These are phyloP conservation scores for Nyleta sp. DNA, from an alignment of 2,888 invertebrate genomes.

Conservation along the genomic window DNA sequence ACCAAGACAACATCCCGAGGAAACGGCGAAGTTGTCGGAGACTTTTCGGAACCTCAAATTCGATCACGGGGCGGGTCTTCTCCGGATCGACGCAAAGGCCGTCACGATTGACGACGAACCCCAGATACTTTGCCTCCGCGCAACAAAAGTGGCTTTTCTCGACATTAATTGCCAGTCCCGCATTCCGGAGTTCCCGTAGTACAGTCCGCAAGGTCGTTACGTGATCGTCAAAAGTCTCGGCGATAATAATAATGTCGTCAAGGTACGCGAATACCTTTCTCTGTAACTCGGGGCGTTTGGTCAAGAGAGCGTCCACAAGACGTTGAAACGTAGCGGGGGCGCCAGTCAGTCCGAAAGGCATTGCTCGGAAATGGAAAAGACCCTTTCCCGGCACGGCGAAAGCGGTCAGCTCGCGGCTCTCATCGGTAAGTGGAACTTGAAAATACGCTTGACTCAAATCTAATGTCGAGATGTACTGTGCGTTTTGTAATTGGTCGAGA, in stretches of 20 bases:
- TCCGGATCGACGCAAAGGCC: background rate
- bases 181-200: conserved; percentile 1
- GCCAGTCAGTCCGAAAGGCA: conserved; percentile 26
- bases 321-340: conserved; percentile 64
- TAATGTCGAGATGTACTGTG: conserved; percentile 34
- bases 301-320: conserved; percentile 38
- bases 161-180: conserved; percentile 17
- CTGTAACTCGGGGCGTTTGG: background rate
- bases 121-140: conserved; percentile 24
- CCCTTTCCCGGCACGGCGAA: conserved; percentile 51
- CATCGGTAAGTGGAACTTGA: conserved; percentile 54
- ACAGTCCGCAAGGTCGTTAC: conserved; percentile 27
- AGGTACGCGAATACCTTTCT: conserved; percentile 39
- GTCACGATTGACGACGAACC: background rate
- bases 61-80: background rate
- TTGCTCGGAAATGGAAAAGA: conserved; percentile 42
- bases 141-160: conserved; percentile 36
- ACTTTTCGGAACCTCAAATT: background rate
- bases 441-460: conserved; percentile 41
- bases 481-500: conserved; percentile 1
- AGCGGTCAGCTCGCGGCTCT: conserved; percentile 61
- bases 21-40: background rate
- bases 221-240: conserved; percentile 46
- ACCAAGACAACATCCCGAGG: conserved; percentile 66
- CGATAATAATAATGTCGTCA: conserved; percentile 54